Evolutionary conservation across 1,140 invertebrate genomes (phyloP), one percentile per base, ranked within the genome.

Genomic region (Luehdorfia chinensis): DNA sequence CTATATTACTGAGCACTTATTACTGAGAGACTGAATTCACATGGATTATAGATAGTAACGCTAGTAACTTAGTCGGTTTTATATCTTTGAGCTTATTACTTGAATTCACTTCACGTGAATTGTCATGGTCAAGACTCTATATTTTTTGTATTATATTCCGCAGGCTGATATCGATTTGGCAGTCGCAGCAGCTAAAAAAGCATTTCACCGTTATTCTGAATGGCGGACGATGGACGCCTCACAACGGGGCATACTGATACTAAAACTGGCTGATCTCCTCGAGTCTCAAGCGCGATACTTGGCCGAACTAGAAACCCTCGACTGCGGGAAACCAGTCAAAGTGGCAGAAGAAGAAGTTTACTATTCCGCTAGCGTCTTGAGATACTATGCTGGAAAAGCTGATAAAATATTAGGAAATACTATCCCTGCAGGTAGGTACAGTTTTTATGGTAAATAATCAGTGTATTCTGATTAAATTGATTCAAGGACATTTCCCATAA

Each of bases 121-220:
- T n/a, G n/a, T n/a, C n/a, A n/a, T n/a, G n/a, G n/a, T n/a, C n/a
- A n/a, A n/a, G n/a, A n/a, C n/a, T n/a, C 6, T 21, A 21, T 21
- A 21, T 21, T 21, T 21, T 21, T 21, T 21, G 13, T 32, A 11
- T 28, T 46, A 18, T 28, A 13, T 62, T 15, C 15, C 12, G 11
- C 23, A 92, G 84, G 91, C 88, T 36, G 94, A 98, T 78, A 90
- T 97, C 4, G 91, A 97, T 62, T 71, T 89, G 32, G 96, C 96
- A 2, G 95, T 97, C 1, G 83, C 89, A 34, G 95, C 95, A 34
- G 96, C 96, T 0, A 88, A 88, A 47, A 86, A 91, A 39, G 94
- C 94, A 0, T 95, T 95, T 55, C 87, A 90, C 11, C 86, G 89
- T 9, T 91, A 90, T 47, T 93, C 94, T 9, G 74, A 89, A 69